These are phyloP conservation scores for Erannis defoliaria DNA, from an alignment of 2,888 invertebrate genomes.

Conservation along the genomic window DNA sequence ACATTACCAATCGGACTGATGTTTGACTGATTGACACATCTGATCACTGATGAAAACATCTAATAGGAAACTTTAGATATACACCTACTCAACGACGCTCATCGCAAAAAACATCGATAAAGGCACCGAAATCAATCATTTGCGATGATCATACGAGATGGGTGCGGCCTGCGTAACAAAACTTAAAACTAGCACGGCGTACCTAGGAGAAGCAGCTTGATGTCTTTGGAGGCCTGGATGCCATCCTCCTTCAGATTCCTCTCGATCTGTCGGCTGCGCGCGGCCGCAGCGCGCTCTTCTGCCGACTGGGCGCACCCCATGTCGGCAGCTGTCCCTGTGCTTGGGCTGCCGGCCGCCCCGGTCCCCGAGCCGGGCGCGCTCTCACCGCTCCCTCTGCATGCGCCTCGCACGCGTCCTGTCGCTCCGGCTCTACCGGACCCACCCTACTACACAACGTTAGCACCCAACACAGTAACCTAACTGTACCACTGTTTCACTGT, in stretches of 20 bases:
- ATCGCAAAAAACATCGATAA: constrained; percentile 33
- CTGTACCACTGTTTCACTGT: constrained; percentile 77
- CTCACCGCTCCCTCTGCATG: constrained; percentile 87
- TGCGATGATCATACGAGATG: constrained; percentile 58
- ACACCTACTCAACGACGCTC: constrained; percentile 40
- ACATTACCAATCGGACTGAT: constrained; percentile 30
- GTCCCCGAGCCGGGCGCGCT: constrained; percentile 87
- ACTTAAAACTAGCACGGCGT: constrained; percentile 67
- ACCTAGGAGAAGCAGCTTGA: constrained; percentile 99
- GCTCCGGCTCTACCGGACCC: constrained; percentile 79
- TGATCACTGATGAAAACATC: constrained; percentile 17
- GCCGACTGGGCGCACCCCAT: constrained; percentile 99
- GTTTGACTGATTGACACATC: constrained; percentile 22
- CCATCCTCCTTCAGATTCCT: constrained; percentile 99
- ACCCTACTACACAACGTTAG: constrained; percentile 80
- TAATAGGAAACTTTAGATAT: constrained; percentile 19
- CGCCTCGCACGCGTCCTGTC: constrained; percentile 80
- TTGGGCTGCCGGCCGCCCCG: constrained; percentile 84
- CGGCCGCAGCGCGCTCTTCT: constrained; percentile 99
- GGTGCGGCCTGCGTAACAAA: constrained; percentile 71
- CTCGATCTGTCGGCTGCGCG: constrained; percentile 99
- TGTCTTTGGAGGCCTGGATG: constrained; percentile 99
- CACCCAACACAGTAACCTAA: constrained; percentile 81
- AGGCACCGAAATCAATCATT: constrained; percentile 38
- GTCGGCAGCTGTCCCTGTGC: constrained; percentile 83